Conservation (phyloP, 2,113 vertebrate species). For the Erythrolamprus reginae region DNA sequence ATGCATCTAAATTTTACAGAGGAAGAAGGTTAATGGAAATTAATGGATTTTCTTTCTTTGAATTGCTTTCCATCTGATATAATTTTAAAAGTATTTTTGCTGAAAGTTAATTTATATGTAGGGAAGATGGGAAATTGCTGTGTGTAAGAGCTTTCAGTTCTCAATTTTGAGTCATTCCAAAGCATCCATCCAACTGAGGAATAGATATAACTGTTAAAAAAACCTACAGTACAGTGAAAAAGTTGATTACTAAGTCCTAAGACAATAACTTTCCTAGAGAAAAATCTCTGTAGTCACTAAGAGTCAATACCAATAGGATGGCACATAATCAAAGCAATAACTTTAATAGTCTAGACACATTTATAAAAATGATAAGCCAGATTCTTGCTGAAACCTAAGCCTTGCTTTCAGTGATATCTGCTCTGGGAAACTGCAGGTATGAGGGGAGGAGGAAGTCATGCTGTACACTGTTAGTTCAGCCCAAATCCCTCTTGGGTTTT, state of each 20-base stretch:
- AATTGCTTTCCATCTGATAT: not conserved
- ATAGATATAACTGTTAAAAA: not conserved
- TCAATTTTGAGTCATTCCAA: not conserved
- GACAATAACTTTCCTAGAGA: not conserved
- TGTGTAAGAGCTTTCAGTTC: not conserved
- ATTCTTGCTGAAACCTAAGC: not conserved
- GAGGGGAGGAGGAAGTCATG: not conserved
- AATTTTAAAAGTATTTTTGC: not conserved
- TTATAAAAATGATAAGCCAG: not conserved
- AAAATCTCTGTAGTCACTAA: not conserved
- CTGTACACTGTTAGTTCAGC: not conserved
- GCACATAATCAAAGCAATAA: not conserved
- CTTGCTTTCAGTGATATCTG: not conserved
- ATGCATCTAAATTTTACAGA: not conserved
- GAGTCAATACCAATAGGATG: not conserved
- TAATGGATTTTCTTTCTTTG: not conserved
- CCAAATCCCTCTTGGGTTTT: not conserved
- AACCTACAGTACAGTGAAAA: not conserved
- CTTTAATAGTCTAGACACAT: not conserved
- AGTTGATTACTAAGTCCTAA: not conserved
- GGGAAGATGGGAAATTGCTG: not conserved
- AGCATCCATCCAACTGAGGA: not conserved
- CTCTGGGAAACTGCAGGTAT: not conserved
- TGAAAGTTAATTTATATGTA: not conserved
- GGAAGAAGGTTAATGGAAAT: not conserved